Evolutionary conservation across 1,140 invertebrate genomes (phyloP).

Genomic region (Lasioglossum albipes): DNA sequence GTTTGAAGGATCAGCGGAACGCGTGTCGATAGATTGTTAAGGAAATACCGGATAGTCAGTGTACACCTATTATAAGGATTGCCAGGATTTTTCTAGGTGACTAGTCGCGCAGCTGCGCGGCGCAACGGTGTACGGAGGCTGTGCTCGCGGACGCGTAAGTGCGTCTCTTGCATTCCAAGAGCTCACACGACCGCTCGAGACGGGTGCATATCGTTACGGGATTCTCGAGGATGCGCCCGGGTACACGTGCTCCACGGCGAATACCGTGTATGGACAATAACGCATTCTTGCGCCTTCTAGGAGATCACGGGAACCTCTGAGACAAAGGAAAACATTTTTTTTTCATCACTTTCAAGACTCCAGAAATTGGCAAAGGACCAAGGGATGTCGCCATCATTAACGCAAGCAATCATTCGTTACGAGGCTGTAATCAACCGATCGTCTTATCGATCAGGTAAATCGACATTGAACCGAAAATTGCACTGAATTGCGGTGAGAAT

Average conservation of each 20-base stretch:
- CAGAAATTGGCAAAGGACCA: too few species aligned
- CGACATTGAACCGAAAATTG: not conserved
- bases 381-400: too few species aligned
- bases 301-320: not conserved
- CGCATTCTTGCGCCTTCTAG: slow-evolving; percentile 19
- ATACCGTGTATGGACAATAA: slow-evolving; percentile 27
- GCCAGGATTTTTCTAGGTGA: slow-evolving; percentile 1
- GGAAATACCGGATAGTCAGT: too few species aligned
- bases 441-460: too few species aligned
- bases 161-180: slow-evolving; percentile 10
- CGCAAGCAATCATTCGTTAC: too few species aligned
- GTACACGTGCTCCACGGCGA: slow-evolving; percentile 25
- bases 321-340: too few species aligned
- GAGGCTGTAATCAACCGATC: too few species aligned
- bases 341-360: too few species aligned
- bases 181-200: slow-evolving; percentile 12
- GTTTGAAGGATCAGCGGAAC: too few species aligned
- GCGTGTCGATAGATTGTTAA: too few species aligned
- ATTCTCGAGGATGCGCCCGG: slow-evolving; percentile 15
- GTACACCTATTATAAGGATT: not conserved
- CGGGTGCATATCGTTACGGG: slow-evolving; percentile 1
- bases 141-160: not conserved
- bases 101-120: not conserved
- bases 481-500: too few species aligned
- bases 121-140: not conserved